Base-by-base conservation (phyloP, 2,888 invertebrate genomes). In the Alviniconcha strummeri region DNA sequence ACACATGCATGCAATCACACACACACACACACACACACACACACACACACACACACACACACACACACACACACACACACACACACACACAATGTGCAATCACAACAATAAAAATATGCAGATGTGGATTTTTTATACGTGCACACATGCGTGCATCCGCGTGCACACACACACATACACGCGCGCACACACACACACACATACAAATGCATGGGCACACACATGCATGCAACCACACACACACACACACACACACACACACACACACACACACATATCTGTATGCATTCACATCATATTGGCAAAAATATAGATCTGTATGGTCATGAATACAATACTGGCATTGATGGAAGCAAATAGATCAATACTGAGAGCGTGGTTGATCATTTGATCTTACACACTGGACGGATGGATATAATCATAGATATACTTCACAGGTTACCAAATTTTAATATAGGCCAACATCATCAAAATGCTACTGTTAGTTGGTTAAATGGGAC, bases 21-120 rank as follows among this genome's bases (percentile, higher is more conserved):
- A 52, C 54, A 55, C 74, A 75, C 55, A 55, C 2, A 1, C 13
- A 54, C 17, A 4, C 15, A 55, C 74, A 75, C 52, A 17, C 74
- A 52, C 64, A 64, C 64, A 64, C 72, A 72, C 72, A 72, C 72
- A 72, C 72, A 72, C 36, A 72, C 72, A 36, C 72, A 72, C 72
- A 72, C 72, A 72, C 55, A 15, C 55, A 52, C 54, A 55, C 74
- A 75, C 55, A 55, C 2, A 1, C 13, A 54, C 17, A 4, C 15
- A 55, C 74, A 75, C 52, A 17, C 74, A 52, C 64, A 64, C 64
- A 64, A 36, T 36, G 36, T 36, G 36, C 36, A 36, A 36, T 36
- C 36, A 36, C 36, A 36, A 36, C 3, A 36, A 36, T 36, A 36
- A 36, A 36, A 36, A 36, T 36, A 3, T 36, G 36, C 36, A 36